phyloP scores from a whole-genome alignment of 2,113 vertebrate genomes.

The Stictonetta naevosa region DNA sequence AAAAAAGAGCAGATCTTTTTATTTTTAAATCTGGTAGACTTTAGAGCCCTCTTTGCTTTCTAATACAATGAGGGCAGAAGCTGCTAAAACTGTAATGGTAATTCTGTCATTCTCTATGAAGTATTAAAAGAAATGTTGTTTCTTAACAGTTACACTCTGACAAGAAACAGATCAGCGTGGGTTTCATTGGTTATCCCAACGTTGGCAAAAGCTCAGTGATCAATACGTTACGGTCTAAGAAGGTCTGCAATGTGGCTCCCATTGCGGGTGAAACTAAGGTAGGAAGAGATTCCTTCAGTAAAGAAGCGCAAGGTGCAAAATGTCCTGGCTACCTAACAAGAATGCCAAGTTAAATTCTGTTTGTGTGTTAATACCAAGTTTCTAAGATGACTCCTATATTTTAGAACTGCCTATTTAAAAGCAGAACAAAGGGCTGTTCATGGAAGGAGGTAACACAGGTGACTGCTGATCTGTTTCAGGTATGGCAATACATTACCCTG shows the following conservation, averaged over 20 bases:
- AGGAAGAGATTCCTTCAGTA: background rate
- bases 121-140: background rate
- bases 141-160: slow-evolving; percentile 90
- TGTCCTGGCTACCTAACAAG: background rate
- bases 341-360: background rate
- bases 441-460: background rate
- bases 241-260: slow-evolving; percentile 96
- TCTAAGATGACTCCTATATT: background rate
- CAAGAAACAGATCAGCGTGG: slow-evolving; percentile 99
- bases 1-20: background rate
- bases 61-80: background rate
- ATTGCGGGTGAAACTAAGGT: slow-evolving; percentile 98
- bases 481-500: slow-evolving; percentile 98
- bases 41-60: background rate
- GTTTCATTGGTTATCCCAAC: slow-evolving; percentile 98
- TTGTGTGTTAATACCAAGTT: background rate
- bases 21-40: background rate
- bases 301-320: background rate
- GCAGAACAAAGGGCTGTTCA: background rate
- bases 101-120: background rate
- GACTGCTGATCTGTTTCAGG: slow-evolving; percentile 71
- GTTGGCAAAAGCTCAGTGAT: slow-evolving; percentile 99
- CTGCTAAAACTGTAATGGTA: background rate
- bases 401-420: background rate
- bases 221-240: slow-evolving; percentile 95